A percentile compares a stretch with the other conserved stretches of the same genome.
Evolutionary conservation across 2,113 vertebrate species (phyloP).

Genomic region (Hippocampus guttulatus): DNA sequence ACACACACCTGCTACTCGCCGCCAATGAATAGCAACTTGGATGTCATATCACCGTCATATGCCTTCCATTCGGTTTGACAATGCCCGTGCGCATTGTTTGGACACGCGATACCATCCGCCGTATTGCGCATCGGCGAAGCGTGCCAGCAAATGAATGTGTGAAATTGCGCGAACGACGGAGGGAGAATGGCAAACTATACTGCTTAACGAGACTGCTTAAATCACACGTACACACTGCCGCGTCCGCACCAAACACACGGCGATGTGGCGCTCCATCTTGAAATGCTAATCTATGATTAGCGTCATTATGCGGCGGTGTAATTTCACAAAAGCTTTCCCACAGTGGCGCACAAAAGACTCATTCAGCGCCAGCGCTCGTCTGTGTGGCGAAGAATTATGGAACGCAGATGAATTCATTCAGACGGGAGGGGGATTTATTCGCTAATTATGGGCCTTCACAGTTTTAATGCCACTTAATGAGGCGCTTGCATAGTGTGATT

Average conservation of each 20-base stretch:
- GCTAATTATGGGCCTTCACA: slow-evolving; percentile 74
- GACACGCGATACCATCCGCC: neutral
- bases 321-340: slow-evolving; percentile 72
- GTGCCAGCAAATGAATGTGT: slow-evolving; percentile 6
- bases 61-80: slow-evolving; percentile 52
- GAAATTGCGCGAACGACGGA: slow-evolving; percentile 25
- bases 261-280: slow-evolving; percentile 57
- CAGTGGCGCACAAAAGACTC: slow-evolving; percentile 67
- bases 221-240: slow-evolving; percentile 12
- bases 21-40: slow-evolving; percentile 63
- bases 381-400: slow-evolving; percentile 64
- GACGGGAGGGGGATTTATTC: slow-evolving; percentile 68
- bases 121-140: neutral
- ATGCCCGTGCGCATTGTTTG: slow-evolving; percentile 47
- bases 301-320: slow-evolving; percentile 69
- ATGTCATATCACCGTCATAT: slow-evolving; percentile 61
- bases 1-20: slow-evolving; percentile 75
- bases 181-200: slow-evolving; percentile 27
- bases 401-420: slow-evolving; percentile 66
- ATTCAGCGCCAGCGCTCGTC: slow-evolving; percentile 64
- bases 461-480: slow-evolving; percentile 72
- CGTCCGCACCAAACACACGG: slow-evolving; percentile 17
- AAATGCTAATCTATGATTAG: slow-evolving; percentile 75
- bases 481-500: slow-evolving; percentile 59
- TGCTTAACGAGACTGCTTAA: slow-evolving; percentile 16